Percentiles rank a stretch among this genome's conserved stretches.
phyloP scores from a whole-genome alignment of 2,888 invertebrate species.

The Petrolisthes cinctipes region DNA sequence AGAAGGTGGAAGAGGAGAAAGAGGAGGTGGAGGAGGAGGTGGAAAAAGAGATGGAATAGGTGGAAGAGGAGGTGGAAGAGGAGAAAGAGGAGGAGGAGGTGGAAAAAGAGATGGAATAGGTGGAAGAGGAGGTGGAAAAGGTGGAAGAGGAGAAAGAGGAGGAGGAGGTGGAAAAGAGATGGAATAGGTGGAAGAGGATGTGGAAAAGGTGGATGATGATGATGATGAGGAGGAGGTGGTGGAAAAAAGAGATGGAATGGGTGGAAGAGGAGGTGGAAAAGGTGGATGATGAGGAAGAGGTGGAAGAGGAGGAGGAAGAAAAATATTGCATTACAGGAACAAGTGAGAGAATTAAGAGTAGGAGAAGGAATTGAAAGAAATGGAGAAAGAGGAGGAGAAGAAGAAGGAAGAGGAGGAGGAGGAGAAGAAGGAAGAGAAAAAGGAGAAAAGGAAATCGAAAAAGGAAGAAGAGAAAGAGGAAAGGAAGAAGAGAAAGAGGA shows the following conservation, averaged over 20 bases:
- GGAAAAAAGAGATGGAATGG: neutral
- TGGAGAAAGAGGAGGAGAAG: neutral
- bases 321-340: neutral
- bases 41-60: neutral
- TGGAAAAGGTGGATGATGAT: neutral
- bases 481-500: neutral
- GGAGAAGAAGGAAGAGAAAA: too few species aligned
- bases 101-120: neutral
- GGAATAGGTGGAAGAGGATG: neutral
- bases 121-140: neutral
- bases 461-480: neutral
- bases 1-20: neutral
- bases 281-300: neutral
- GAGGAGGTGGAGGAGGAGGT: neutral
- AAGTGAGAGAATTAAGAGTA: too few species aligned
- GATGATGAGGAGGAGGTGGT: neutral
- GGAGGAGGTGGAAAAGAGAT: neutral
- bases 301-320: neutral
- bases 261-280: neutral
- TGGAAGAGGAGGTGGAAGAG: neutral
- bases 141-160: neutral
- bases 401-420: neutral
- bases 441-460: neutral
- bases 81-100: neutral
- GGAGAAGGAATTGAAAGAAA: neutral